These are phyloP conservation scores for Pangasius sanitwongsei DNA, from an alignment of 2,797 vertebrate species.

Conservation along the genomic window DNA sequence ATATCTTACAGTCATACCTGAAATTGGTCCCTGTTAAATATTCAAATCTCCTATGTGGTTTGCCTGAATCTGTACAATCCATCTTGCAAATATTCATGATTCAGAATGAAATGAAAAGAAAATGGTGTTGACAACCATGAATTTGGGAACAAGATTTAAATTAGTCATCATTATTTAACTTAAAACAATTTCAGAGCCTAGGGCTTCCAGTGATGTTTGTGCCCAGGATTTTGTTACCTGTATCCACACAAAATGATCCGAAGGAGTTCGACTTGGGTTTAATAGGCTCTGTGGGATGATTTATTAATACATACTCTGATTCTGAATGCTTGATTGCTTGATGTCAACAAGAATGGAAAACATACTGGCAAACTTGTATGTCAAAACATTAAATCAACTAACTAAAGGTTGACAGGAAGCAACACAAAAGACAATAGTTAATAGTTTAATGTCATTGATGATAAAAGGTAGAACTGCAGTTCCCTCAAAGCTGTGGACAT, in stretches of 20 bases:
- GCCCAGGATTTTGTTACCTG: not conserved
- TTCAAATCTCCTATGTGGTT: constrained; percentile 57
- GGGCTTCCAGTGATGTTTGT: not conserved
- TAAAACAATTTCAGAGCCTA: constrained; percentile 6
- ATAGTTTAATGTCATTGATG: constrained; percentile 37
- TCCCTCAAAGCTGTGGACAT: constrained; percentile 32
- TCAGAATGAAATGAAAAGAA: constrained; percentile 62
- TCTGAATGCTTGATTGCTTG: not conserved
- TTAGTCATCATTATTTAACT: constrained; percentile 24
- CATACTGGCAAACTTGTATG: constrained; percentile 17
- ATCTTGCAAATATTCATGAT: constrained; percentile 63
- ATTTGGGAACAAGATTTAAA: constrained; percentile 28
- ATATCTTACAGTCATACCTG: constrained; percentile 76
- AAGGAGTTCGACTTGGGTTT: not conserved
- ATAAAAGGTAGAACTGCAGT: constrained; percentile 39
- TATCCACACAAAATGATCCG: not conserved
- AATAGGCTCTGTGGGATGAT: not conserved
- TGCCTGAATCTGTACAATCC: constrained; percentile 46
- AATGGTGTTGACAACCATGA: constrained; percentile 24
- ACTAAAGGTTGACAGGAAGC: constrained; percentile 21
- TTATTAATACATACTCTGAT: not conserved
- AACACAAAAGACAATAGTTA: constrained; percentile 45
- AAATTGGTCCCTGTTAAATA: constrained; percentile 75
- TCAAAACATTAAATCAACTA: constrained; percentile 41
- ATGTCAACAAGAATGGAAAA: constrained; percentile 13